Evolutionary conservation across 2,797 vertebrate genomes (phyloP).

Genomic region (Cottoperca gobio): DNA sequence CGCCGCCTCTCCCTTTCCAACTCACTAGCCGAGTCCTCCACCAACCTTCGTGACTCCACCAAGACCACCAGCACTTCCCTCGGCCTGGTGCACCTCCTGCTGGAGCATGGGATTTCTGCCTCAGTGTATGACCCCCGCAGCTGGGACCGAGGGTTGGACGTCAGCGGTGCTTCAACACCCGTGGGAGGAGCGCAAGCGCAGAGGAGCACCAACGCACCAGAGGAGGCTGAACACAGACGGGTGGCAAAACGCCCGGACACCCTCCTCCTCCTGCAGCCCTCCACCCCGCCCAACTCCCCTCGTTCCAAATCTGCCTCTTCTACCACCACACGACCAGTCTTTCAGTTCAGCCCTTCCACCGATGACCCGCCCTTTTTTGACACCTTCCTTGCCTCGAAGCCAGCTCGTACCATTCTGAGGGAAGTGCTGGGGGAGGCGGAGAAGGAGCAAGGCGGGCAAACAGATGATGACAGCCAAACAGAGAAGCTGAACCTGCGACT

Average conservation of each 20-base stretch:
- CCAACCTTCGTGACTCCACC: conserved; percentile 94
- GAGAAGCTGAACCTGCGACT: conserved; percentile 94
- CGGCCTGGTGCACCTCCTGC: conserved; percentile 93
- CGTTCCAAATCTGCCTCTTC: conserved; percentile 82
- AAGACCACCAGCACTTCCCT: conserved; percentile 97
- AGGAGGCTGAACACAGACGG: conserved; percentile 11
- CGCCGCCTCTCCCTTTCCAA: conserved; percentile 94
- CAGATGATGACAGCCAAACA: conserved; percentile 88
- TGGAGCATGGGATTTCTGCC: conserved; percentile 94
- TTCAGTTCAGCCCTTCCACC: conserved; percentile 91
- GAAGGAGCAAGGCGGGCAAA: conserved; percentile 76
- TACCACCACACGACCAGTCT: conserved; percentile 70
- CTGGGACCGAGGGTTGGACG: conserved; percentile 88
- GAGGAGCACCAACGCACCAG: neutral
- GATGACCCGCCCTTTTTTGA: conserved; percentile 86
- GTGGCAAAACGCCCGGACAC: conserved; percentile 50
- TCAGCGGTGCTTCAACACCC: conserved; percentile 66
- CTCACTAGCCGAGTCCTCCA: conserved; percentile 94
- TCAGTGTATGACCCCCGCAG: conserved; percentile 93
- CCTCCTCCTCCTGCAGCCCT: conserved; percentile 70
- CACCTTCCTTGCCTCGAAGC: conserved; percentile 96
- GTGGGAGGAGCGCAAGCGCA: conserved; percentile 24
- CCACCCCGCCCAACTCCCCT: conserved; percentile 91
- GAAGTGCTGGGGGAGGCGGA: conserved; percentile 89
- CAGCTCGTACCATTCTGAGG: conserved; percentile 94